phyloP scores from a whole-genome alignment of 2,797 vertebrate genomes.

The Microcaecilia unicolor region DNA sequence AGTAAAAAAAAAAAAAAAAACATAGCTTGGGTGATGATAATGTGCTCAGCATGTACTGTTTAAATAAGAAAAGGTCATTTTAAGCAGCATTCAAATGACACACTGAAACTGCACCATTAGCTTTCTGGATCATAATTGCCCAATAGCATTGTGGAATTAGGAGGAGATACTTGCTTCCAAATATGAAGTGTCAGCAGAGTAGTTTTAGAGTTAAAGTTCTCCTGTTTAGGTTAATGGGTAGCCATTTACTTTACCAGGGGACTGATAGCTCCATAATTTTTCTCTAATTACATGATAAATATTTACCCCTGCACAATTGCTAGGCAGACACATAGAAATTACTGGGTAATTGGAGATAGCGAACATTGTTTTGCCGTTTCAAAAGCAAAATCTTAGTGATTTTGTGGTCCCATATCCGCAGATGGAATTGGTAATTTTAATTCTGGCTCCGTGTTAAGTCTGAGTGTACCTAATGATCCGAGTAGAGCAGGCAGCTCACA shows the following conservation, averaged over 20 bases:
- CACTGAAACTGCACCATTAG: not conserved
- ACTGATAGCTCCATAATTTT: too few species aligned
- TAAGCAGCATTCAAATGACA: not conserved
- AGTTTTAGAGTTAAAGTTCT: too few species aligned
- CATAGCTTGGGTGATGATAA: not conserved
- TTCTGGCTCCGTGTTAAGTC: too few species aligned
- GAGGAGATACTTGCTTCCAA: too few species aligned
- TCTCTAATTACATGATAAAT: conserved; percentile 13
- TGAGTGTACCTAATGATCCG: too few species aligned
- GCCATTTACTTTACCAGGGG: conserved; percentile 32
- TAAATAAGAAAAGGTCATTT: not conserved
- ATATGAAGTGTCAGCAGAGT: too few species aligned
- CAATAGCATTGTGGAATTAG: too few species aligned
- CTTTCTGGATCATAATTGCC: too few species aligned
- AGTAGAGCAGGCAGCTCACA: too few species aligned
- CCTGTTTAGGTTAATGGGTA: conserved; percentile 19
- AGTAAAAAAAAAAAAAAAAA: fast-evolving
- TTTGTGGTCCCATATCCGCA: too few species aligned
- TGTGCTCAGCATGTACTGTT: fast-evolving
- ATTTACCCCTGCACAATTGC: conserved; percentile 8
- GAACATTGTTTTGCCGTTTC: not conserved
- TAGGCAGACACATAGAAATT: conserved; percentile 19
- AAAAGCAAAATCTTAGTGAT: too few species aligned
- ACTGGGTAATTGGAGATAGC: conserved; percentile 23
- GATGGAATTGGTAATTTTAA: conserved; percentile 31